Conservation (phyloP, 2,113 vertebrate genomes). For the Clinocottus analis region DNA sequence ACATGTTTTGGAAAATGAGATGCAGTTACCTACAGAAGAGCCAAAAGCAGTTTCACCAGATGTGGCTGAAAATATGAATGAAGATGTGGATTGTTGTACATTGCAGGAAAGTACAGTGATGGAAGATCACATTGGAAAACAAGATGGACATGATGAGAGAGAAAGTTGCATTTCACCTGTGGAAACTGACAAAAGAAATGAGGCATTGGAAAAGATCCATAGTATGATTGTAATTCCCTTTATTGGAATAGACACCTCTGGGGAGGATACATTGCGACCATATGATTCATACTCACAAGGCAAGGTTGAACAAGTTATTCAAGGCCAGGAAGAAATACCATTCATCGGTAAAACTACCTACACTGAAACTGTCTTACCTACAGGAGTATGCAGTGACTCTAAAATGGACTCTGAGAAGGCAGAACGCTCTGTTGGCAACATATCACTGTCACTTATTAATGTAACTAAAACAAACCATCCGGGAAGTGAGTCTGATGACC, state of each 20-base stretch:
- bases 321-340: conserved; percentile 17
- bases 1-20: conserved; percentile 31
- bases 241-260: conserved; percentile 27
- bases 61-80: conserved; percentile 9
- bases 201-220: neutral
- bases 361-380: conserved; percentile 1
- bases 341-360: conserved; percentile 1
- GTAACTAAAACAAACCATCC: conserved; percentile 1
- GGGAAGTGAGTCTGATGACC: conserved; percentile 22
- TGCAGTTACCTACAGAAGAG: conserved; percentile 7
- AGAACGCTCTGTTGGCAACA: conserved; percentile 2
- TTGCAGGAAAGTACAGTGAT: neutral
- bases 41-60: conserved; percentile 8
- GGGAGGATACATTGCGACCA: neutral
- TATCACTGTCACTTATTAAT: conserved; percentile 2
- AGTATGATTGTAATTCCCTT: conserved; percentile 38
- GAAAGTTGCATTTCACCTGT: neutral
- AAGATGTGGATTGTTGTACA: conserved; percentile 5
- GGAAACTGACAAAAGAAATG: neutral
- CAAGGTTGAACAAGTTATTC: conserved; percentile 12
- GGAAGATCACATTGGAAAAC: conserved; percentile 18
- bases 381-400: neutral
- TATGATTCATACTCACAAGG: neutral
- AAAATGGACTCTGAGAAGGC: neutral
- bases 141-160: conserved; percentile 16